Base-by-base conservation (phyloP, 1,140 invertebrate genomes). In the Dendrolimus kikuchii region DNA sequence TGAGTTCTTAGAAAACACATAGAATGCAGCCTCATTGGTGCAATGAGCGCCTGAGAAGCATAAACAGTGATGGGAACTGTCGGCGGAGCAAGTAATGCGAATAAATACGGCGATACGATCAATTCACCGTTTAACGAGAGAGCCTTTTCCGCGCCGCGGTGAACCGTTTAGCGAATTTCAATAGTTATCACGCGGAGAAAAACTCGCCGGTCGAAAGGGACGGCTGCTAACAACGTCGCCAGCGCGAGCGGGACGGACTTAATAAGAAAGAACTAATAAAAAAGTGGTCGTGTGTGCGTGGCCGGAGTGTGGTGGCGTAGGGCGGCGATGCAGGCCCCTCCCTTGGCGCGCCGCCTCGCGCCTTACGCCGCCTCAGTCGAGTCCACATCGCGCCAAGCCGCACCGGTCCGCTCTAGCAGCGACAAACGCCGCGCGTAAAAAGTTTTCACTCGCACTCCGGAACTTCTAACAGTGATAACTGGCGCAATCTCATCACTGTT, bases 151-250 rank as follows among this genome's bases (percentile, higher is more conserved):
- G 74, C 76, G 70, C 71, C 75, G 77, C 77, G 74, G 80, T 73
- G 76, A 84, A 75, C 78, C 77, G 77, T 86, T 86, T 84, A 86
- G 83, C 83, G 80, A 84, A 86, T 83, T 83, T 84, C 82, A 83
- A 86, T 86, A 86, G 82, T 86, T 83, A 86, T 81, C 82, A 68
- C 80, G 69, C 70, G 68, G 80, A 84, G 80, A 86, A 86, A 84
- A 84, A 83, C 80, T 80, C 74, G 58, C 57, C 55, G 57, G 55
- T 10, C 51, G 77, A 78, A 55, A 68, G 70, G 60, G 79, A 83
- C 62, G 64, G 55, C 49, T 50, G 61, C 61, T 60, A 60, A 59
- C 9, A 40, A 49, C 10, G 54, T 54, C 41, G 49, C 46, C 53
- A 47, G 77, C 60, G 71, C 54, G 79, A 82, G 65, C 55, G 74